A percentile compares a stretch with the other conserved stretches of the same genome.
phyloP scores from a whole-genome alignment of 2,113 vertebrate species.

The Shinisaurus crocodilurus region DNA sequence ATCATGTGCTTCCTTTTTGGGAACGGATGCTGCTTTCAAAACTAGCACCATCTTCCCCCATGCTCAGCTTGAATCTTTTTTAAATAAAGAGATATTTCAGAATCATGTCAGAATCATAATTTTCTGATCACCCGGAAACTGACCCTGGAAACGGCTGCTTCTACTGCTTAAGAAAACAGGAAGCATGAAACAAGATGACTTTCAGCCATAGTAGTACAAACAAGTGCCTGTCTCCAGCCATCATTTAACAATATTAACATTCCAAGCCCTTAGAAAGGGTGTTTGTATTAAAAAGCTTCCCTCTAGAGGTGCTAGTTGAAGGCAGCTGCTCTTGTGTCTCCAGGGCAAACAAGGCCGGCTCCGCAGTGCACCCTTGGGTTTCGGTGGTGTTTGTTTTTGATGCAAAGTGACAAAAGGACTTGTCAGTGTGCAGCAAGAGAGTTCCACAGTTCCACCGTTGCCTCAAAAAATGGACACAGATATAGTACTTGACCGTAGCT shows the following conservation, averaged over 20 bases:
- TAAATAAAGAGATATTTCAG: not conserved
- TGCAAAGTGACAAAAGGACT: not conserved
- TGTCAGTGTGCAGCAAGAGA: not conserved
- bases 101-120: not conserved
- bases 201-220: not conserved
- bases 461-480: not conserved
- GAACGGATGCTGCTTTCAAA: not conserved
- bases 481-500: not conserved
- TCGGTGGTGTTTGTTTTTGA: not conserved
- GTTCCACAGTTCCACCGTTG: not conserved
- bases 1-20: not conserved
- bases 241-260: not conserved
- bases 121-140: not conserved
- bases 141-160: not conserved
- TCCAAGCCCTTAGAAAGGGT: not conserved
- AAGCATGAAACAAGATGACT: not conserved
- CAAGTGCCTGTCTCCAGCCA: not conserved
- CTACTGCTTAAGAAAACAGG: not conserved
- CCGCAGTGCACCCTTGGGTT: not conserved
- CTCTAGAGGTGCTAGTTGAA: not conserved
- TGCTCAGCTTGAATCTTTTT: not conserved
- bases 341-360: not conserved
- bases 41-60: not conserved
- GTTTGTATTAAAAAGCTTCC: not conserved
- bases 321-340: not conserved